Evolutionary conservation across 2,113 vertebrate genomes (phyloP).

Genomic region (Lontra canadensis): DNA sequence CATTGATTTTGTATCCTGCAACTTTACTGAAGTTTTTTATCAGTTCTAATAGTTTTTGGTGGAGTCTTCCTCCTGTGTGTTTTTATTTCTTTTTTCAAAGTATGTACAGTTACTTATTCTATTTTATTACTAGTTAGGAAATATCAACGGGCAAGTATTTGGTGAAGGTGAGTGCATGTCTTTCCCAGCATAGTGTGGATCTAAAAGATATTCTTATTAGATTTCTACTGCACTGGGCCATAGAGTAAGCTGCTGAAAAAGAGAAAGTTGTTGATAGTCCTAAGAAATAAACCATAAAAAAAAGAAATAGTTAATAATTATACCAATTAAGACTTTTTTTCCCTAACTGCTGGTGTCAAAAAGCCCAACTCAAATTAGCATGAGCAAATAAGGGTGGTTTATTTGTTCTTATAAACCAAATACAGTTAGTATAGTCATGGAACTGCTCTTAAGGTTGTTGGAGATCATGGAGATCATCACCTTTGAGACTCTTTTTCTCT

Average conservation of each 20-base stretch:
- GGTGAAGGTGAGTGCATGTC: background rate
- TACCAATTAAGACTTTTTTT: background rate
- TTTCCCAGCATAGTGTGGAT: background rate
- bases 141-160: conserved; percentile 3
- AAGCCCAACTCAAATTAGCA: background rate
- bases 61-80: background rate
- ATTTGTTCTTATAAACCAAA: background rate
- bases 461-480: background rate
- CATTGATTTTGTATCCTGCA: background rate
- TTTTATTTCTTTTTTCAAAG: conserved; percentile 19
- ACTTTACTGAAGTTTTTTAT: background rate
- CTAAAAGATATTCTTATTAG: background rate
- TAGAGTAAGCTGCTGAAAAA: background rate
- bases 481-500: background rate
- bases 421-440: background rate
- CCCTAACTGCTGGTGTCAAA: background rate
- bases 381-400: background rate
- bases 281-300: background rate
- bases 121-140: conserved; percentile 17
- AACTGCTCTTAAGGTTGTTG: background rate
- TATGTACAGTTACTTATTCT: background rate
- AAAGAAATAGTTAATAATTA: background rate
- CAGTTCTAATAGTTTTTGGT: background rate
- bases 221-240: background rate
- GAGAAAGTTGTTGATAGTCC: background rate